Percentiles rank a stretch among this genome's conserved stretches.
phyloP scores from a whole-genome alignment of 2,888 invertebrate genomes.

The Zeuzera pyrina region DNA sequence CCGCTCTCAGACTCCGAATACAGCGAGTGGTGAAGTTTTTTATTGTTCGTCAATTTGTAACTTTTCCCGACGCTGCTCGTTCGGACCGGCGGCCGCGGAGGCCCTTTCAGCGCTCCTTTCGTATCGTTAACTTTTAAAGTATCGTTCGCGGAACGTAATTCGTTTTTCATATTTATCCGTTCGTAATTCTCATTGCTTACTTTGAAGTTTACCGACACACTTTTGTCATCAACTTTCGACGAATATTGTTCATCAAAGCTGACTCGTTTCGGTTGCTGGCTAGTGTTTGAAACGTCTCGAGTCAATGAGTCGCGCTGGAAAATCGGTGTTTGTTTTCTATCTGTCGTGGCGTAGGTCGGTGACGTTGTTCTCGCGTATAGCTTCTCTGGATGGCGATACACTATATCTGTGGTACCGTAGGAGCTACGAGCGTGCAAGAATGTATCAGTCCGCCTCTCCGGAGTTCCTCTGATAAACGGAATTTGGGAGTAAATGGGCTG shows the following conservation, averaged over 20 bases:
- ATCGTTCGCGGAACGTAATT: conserved; percentile 3
- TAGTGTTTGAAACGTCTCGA: conserved; percentile 18
- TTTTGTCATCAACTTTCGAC: conserved; percentile 12
- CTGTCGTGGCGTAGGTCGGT: conserved; percentile 14
- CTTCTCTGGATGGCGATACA: conserved; percentile 45
- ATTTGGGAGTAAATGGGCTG: conserved; percentile 28
- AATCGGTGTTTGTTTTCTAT: conserved; percentile 21
- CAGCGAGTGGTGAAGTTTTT: conserved; percentile 29
- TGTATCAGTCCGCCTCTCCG: conserved; percentile 51
- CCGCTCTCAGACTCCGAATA: conserved; percentile 79
- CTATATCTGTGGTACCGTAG: conserved; percentile 30
- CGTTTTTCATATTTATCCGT: conserved; percentile 16
- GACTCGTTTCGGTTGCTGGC: conserved; percentile 35
- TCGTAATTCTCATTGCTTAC: conserved; percentile 17
- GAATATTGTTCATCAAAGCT: conserved; percentile 39
- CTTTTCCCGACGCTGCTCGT: conserved; percentile 41
- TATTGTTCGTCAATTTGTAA: conserved; percentile 24
- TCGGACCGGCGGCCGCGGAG: conserved; percentile 49
- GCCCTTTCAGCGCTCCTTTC: conserved; percentile 22
- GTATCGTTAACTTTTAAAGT: conserved; percentile 20
- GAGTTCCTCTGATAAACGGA: conserved; percentile 42
- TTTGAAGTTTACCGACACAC: conserved; percentile 19
- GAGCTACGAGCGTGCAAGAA: conserved; percentile 19
- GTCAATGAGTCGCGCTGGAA: conserved; percentile 31
- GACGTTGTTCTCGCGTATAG: conserved; percentile 20